Base-by-base conservation (phyloP, 2,113 vertebrate species). In the Istiophorus platypterus region DNA sequence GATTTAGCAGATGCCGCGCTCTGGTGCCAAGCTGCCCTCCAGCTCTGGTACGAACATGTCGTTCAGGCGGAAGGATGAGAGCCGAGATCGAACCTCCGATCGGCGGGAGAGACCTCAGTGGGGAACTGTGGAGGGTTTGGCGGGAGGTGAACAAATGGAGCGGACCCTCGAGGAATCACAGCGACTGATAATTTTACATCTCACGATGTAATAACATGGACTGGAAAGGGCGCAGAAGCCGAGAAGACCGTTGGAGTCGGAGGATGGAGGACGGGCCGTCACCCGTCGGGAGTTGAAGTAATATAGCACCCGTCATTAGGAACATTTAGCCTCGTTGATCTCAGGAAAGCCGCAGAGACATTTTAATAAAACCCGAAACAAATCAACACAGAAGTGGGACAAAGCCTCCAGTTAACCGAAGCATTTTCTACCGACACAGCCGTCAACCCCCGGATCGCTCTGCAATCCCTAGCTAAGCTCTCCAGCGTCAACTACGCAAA, bases 1-100 rank as follows among this genome's bases (percentile, higher is more conserved):
- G 78, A 18, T 79, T 58, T 57, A 62, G 63, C 41, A 13, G 41
- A 42, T 13, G 12, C 8, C 8, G 27, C 7, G 39, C 39, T 68
- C 61, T 27, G 64, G 72, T 61, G 75, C n/a, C 11, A 13, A 41
- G 24, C 68, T 54, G 85, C 72, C 72, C 76, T 75, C 45, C 47
- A 58, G 70, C 70, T 84, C 77, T n/a, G 51, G 45, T 39, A 51
- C 10, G 74, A 78, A 14, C 54, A 2, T 31, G 80, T 41, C n/a
- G n/a, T 0, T 64, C 65, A 7, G 71, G 26, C 7, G 22, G n/a
- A 54, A 5, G 18, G 51, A 18, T 27, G 69, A 78, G 73, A 56
- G 63, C 63, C 9, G 20, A 22, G 42, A 7, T 0, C 12, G 58
- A 71, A 74, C 52, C 59, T 62, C 62, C 2, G 70, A 64, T 47